A percentile compares a stretch with the other conserved stretches of the same genome.
phyloP scores from a whole-genome alignment of 2,797 vertebrate genomes.

The Allobates femoralis region DNA sequence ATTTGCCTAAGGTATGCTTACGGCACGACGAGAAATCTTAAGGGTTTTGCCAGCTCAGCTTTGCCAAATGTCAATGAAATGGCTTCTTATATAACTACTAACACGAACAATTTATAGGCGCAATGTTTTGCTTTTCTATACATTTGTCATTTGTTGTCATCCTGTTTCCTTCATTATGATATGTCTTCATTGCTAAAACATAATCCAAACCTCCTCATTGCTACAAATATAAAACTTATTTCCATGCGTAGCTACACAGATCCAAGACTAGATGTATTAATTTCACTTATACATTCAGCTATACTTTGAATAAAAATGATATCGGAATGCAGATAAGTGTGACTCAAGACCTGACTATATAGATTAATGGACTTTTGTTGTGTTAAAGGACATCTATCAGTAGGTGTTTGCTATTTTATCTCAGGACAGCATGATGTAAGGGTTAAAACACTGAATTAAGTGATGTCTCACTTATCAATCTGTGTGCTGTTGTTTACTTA shows the following conservation, averaged over 20 bases:
- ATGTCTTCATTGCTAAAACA: not conserved
- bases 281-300: not conserved
- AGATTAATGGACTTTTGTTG: no score
- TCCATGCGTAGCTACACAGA: not conserved
- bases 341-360: no score
- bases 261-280: not conserved
- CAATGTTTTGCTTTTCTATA: not conserved
- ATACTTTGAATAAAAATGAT: no score
- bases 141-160: not conserved
- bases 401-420: no score
- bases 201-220: not conserved
- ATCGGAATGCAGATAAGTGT: no score
- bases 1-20: slow-evolving; percentile 45
- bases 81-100: not conserved
- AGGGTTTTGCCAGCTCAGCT: not conserved
- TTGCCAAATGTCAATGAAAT: slow-evolving; percentile 1
- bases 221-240: not conserved
- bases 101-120: not conserved
- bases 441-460: no score
- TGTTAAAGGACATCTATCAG: no score
- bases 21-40: slow-evolving; percentile 12
- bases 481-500: no score
- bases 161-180: not conserved
- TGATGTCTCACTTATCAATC: no score
- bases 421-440: no score